Evolutionary conservation across 2,797 vertebrate genomes (phyloP).

Genomic region (Helarctos malayanus): DNA sequence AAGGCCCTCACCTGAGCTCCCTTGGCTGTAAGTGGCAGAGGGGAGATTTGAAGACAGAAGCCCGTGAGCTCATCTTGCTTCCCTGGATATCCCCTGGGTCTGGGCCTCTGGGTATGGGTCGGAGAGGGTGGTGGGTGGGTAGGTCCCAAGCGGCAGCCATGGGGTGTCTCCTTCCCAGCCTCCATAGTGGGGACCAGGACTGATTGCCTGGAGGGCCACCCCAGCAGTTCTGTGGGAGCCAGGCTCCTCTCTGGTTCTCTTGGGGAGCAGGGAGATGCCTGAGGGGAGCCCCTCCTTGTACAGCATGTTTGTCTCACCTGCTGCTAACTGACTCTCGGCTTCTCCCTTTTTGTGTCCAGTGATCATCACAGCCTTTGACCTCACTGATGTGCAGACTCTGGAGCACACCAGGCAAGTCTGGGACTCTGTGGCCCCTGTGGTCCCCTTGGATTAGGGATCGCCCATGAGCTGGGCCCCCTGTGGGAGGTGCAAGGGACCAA

Average conservation of each 20-base stretch:
- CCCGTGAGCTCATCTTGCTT: background rate
- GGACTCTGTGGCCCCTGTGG: background rate
- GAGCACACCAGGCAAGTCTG: constrained; percentile 93
- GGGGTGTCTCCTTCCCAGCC: background rate
- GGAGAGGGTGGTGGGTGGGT: fast-evolving
- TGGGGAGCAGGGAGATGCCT: background rate
- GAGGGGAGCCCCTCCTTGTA: background rate
- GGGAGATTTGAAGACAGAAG: background rate
- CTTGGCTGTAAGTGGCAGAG: background rate
- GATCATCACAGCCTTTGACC: constrained; percentile 95
- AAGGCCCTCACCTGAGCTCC: background rate
- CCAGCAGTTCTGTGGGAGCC: background rate
- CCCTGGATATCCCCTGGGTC: background rate
- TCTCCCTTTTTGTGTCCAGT: constrained; percentile 86
- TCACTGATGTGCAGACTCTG: constrained; percentile 94
- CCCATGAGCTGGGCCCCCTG: no score
- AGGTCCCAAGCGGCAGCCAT: background rate
- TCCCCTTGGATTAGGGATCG: background rate
- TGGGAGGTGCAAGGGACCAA: background rate
- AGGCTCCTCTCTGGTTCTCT: background rate
- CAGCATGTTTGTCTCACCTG: background rate
- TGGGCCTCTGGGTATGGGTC: background rate
- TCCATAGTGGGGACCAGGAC: background rate
- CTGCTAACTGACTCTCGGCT: constrained; percentile 42
- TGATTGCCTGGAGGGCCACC: background rate